Evolutionary conservation across 2,797 vertebrate species (phyloP).

Genomic region (Catharus ustulatus): DNA sequence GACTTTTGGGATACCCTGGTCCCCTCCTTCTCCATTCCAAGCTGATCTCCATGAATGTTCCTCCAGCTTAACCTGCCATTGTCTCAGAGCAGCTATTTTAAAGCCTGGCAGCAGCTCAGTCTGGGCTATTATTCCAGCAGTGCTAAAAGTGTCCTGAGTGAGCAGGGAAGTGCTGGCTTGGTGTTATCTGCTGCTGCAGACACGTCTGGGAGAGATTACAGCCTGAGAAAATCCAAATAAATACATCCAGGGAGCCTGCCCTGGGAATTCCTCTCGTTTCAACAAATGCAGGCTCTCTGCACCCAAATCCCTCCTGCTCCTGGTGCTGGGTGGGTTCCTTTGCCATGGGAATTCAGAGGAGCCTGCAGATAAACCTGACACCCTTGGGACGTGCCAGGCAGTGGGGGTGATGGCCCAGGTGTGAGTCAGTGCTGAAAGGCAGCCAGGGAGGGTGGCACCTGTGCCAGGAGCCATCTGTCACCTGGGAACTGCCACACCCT

Average conservation of each 20-base stretch:
- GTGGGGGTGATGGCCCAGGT: neutral
- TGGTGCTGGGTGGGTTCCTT: neutral
- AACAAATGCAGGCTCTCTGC: neutral
- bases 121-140: neutral
- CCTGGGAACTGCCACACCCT: neutral
- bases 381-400: neutral
- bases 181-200: neutral
- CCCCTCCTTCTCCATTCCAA: neutral
- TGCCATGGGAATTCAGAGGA: rapidly evolving
- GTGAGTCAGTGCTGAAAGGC: neutral
- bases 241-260: neutral
- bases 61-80: neutral
- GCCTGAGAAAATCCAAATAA: neutral
- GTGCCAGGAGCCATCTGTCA: neutral
- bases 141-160: neutral
- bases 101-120: neutral
- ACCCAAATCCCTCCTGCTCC: neutral
- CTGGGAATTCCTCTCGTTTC: neutral
- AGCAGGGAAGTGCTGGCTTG: neutral
- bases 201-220: neutral
- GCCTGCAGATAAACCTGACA: neutral
- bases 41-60: neutral
- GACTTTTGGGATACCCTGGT: neutral
- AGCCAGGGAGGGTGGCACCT: neutral
- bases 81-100: neutral